These are phyloP conservation scores for Neoarius graeffei DNA, from an alignment of 2,113 vertebrate species.

Conservation along the genomic window DNA sequence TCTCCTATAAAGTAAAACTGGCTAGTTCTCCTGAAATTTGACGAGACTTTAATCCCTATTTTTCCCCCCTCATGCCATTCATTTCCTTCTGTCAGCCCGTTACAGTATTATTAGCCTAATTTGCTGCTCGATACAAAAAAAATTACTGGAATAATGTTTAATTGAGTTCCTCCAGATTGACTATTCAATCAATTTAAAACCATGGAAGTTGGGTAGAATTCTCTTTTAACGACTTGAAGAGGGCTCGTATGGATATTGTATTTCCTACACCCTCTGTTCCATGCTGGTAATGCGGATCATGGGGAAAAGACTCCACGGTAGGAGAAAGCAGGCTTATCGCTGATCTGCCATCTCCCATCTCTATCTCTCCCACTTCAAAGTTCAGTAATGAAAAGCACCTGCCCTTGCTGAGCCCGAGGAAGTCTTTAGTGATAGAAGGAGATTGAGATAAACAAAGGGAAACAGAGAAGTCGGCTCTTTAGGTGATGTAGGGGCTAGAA, in stretches of 20 bases:
- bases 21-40: not conserved
- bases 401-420: constrained; percentile 34
- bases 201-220: not conserved
- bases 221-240: constrained; percentile 26
- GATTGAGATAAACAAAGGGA: constrained; percentile 48
- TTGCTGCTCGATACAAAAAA: not conserved
- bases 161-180: constrained; percentile 2
- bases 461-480: constrained; percentile 41
- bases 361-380: constrained; percentile 58
- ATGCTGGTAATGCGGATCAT: constrained; percentile 43
- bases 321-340: constrained; percentile 54
- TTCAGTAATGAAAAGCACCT: constrained; percentile 58
- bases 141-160: not conserved
- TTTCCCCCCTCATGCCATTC: not conserved
- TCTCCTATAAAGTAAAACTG: not conserved
- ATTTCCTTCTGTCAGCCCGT: not conserved
- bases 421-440: constrained; percentile 49
- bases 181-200: not conserved
- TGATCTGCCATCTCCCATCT: constrained; percentile 52
- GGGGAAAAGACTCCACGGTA: constrained; percentile 29
- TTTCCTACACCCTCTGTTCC: constrained; percentile 5
- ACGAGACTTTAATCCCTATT: not conserved
- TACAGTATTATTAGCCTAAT: not conserved
- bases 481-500: constrained; percentile 3
- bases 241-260: not conserved